Conservation (phyloP, 2,113 vertebrate genomes). For the Ictalurus furcatus region DNA sequence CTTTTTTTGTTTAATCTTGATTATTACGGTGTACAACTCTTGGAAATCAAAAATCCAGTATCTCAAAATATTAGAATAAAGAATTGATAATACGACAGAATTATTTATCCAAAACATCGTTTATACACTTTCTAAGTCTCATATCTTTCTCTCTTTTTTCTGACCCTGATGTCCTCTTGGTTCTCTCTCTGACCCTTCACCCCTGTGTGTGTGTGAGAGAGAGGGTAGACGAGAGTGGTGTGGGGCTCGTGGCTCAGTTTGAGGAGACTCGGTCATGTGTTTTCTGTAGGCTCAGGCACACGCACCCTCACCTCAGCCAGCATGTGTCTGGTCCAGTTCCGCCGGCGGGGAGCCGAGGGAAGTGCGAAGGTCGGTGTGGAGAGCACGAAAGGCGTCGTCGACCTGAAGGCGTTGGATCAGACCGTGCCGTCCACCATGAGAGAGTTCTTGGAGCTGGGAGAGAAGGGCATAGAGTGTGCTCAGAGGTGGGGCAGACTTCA, state of each 20-base stretch:
- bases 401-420: constrained; percentile 83
- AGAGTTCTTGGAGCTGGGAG: constrained; percentile 82
- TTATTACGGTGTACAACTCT: no score
- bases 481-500: constrained; percentile 64
- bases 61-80: no score
- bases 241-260: constrained; percentile 48
- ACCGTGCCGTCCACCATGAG: constrained; percentile 80
- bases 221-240: constrained; percentile 67
- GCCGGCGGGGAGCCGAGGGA: constrained; percentile 54
- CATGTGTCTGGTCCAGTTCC: constrained; percentile 89
- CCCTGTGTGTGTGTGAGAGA: constrained; percentile 17
- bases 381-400: constrained; percentile 71
- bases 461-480: constrained; percentile 72
- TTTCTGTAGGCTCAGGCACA: constrained; percentile 12
- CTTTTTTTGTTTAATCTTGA: no score
- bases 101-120: background rate
- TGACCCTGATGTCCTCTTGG: background rate
- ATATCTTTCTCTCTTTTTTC: background rate
- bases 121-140: background rate
- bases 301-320: constrained; percentile 56
- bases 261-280: constrained; percentile 50
- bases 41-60: no score
- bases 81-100: background rate
- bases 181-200: background rate
- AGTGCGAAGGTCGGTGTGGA: constrained; percentile 81